Evolutionary conservation across 2,797 vertebrate genomes (phyloP), one percentile per base, ranked within the genome.

Genomic region (Gadopsis bispinosus): DNA sequence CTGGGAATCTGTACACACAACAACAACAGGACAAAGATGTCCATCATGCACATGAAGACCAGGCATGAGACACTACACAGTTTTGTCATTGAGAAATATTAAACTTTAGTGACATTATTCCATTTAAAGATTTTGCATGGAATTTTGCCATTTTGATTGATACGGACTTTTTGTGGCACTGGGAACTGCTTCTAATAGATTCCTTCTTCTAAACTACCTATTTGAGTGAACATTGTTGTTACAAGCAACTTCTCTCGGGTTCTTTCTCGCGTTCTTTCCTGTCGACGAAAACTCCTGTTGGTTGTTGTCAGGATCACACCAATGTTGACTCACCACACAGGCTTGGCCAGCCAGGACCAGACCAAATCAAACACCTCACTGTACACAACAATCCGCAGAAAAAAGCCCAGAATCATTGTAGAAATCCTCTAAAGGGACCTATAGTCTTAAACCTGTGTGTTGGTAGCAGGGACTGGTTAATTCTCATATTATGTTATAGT

Each of bases 1-100:
- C 62, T 70, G 71, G 81, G 71, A 85, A 86, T 81, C 51, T 72
- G 53, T 55, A 80, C 33, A 65, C 73, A 73, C 17, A 56, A 81
- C 50, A 79, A 72, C 37, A 69, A 47, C 22, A 31, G 37, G 61
- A 79, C 61, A 75, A 84, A 84, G 60, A 87, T 56, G 68, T 10
- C 56, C 48, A 45, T 80, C 79, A 56, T 50, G 37, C 69, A 78
- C 64, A 75, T n/a, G 69, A 56, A 69, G 41, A 63, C 54, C 41
- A 56, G 26, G 20, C 66, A 67, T 81, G 67, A 59, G 41, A 43
- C 62, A 11, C 53, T 61, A 51, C 60, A 33, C 65, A 51, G 51
- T 59, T 78, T 31, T 77, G 43, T 56, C 31, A 56, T 83, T 74
- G n/a, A 66, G 20, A 79, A 80, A 75, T 47, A 17, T 77, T 45